phyloP scores from a whole-genome alignment of 2,888 invertebrate genomes.

The Philhelius pedissequus region DNA sequence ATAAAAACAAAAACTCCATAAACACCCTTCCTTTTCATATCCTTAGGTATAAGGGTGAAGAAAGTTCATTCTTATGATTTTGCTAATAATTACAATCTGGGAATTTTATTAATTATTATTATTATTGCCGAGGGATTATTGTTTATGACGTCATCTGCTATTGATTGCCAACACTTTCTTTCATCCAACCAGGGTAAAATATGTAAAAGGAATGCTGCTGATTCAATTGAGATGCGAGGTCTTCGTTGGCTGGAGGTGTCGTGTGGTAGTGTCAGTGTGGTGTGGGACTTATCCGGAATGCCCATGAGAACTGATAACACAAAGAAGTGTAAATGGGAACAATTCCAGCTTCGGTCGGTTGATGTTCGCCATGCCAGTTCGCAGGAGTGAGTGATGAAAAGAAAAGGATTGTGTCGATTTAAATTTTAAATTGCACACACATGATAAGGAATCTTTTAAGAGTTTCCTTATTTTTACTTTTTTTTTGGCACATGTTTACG shows the following conservation, averaged over 20 bases:
- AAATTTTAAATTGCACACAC: slow-evolving; percentile 67
- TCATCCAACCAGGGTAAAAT: background rate
- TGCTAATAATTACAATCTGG: slow-evolving; percentile 66
- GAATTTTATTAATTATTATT: slow-evolving; percentile 69
- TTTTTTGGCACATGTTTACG: slow-evolving; percentile 44
- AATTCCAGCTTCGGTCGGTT: slow-evolving; percentile 10
- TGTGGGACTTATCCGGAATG: slow-evolving; percentile 23
- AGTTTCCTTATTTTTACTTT: slow-evolving; percentile 2
- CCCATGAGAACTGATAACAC: slow-evolving; percentile 61
- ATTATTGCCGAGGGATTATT: slow-evolving; percentile 54
- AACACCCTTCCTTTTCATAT: slow-evolving; percentile 28
- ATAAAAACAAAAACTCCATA: background rate
- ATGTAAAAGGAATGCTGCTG: background rate
- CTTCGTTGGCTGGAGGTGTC: background rate
- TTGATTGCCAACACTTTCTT: slow-evolving; percentile 46
- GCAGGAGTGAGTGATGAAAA: background rate
- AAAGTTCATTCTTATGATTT: slow-evolving; percentile 17
- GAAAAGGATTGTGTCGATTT: slow-evolving; percentile 58
- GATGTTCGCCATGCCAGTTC: slow-evolving; percentile 32
- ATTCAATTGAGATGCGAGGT: slow-evolving; percentile 15
- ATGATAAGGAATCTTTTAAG: slow-evolving; percentile 62
- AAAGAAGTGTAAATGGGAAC: slow-evolving; percentile 22
- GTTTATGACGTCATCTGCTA: slow-evolving; percentile 67
- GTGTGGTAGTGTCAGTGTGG: background rate
- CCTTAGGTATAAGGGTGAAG: slow-evolving; percentile 12